A percentile compares a stretch with the other conserved stretches of the same genome.
These are phyloP conservation scores for Tetranychus piercei DNA, from an alignment of 2,888 invertebrate species.

Conservation along the genomic window DNA sequence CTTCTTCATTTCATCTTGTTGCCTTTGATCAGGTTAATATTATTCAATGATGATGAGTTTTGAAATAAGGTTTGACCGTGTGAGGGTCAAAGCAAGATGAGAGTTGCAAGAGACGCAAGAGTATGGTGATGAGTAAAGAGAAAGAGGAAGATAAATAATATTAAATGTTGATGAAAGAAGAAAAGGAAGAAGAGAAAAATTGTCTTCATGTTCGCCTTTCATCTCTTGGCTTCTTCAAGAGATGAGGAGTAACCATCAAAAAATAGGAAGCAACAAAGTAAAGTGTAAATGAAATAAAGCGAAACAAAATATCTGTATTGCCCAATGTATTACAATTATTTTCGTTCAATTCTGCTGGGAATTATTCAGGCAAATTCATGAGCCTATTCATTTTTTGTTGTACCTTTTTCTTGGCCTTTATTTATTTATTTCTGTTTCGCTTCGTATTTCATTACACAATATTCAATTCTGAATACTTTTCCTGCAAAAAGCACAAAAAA, in stretches of 20 bases:
- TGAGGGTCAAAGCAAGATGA: conserved; percentile 1
- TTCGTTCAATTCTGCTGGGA: neutral
- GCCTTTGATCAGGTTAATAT: neutral
- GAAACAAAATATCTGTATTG: neutral
- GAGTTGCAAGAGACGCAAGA: neutral
- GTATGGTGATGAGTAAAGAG: neutral
- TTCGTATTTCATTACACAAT: no score
- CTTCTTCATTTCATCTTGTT: neutral
- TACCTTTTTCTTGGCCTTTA: no score
- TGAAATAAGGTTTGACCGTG: neutral
- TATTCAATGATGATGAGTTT: neutral
- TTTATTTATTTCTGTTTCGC: no score
- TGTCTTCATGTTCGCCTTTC: no score
- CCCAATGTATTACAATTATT: neutral
- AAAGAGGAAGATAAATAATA: conserved; percentile 1
- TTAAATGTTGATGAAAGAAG: neutral
- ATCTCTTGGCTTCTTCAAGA: neutral
- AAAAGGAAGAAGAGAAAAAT: neutral
- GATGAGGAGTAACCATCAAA: no score
- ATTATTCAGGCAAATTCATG: neutral
- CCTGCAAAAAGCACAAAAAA: no score
- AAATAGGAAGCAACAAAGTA: neutral
- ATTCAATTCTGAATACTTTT: no score
- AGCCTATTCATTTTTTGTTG: neutral
- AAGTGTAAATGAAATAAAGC: neutral